Base-by-base conservation (phyloP, 2,113 vertebrate species). In the Callionymus lyra region DNA sequence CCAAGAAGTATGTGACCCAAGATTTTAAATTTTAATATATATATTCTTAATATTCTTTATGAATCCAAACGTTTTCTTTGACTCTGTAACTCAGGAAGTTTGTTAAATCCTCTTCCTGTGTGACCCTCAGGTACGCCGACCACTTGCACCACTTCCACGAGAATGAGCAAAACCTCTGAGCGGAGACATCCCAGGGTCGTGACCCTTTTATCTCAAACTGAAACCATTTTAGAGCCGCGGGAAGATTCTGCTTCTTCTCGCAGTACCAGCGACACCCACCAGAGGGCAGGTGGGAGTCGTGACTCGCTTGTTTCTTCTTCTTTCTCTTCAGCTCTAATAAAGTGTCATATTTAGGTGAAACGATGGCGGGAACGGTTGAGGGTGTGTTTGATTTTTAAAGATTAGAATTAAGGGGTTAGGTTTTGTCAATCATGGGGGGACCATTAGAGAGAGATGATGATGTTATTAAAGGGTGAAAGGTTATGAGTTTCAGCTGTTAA, bases 101-200 rank as follows among this genome's bases (percentile, higher is more conserved):
- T 43, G n/a, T 4, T 27, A 27, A 8, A 4, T 27, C 21, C 21
- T 27, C 21, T 8, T 27, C 21, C 8, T 35, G 11, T 50, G 6
- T 47, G 38, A 39, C 9, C 66, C 60, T 1, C 83, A 98, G 95
- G 81, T 98, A 91, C 0, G 76, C 93, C 0, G 95, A 98, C 67
- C 95, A 98, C 58, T 59, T 98, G 43, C 95, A 98, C 76, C 88
- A 81, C 46, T 98, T 98, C 85, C 95, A 98, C 0, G 86, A 90
- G 86, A 85, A 87, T 0, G 87, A 85, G 0, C 83, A 86, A 53
- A 80, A 91, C 58, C 79, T 82, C 3, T 82, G 58, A 69, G 16
- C 35, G 6, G 19, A 3, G 6, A 89, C 80, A 81, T 47, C 41
- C 16, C 4, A 21, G 14, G 1, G 1, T 41, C 19, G 39, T 34